Base-by-base conservation (phyloP, 2,113 vertebrate genomes). In the Oplegnathus fasciatus region DNA sequence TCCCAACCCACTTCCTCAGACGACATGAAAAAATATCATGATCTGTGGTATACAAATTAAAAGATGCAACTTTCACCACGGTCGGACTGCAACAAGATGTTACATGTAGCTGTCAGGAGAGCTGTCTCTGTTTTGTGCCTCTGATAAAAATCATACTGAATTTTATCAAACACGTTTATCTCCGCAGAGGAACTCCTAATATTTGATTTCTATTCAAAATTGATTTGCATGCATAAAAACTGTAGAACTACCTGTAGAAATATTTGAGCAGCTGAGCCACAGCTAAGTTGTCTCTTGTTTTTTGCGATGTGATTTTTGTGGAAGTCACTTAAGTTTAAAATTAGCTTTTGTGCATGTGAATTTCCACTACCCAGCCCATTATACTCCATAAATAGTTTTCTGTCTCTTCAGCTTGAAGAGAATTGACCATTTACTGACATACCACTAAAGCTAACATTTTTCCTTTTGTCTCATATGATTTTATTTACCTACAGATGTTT, bases 401-500 rank as follows among this genome's bases (percentile, higher is more conserved):
- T 65, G 26, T 75, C 28, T 57, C 24, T 50, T 78, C 46, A 74
- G 37, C 37, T 55, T 40, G 7, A 50, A 80, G 76, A 54, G 20
- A 75, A 46, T 13, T 57, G 4, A 54, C 15, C 28, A 54, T 44
- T 60, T 87, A n/a, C 37, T 72, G 74, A 69, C 61, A 30, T 55
- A 11, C 42, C 40, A 9, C 24, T 22, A 60, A 76, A 52, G 60
- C 76, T 88, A 85, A 87, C 78, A 5, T 82, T 86, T 88, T 70
- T 52, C 9, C 17, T 81, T 69, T 85, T 91, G 83, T 90, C 78
- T 88, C 70, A 57, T 60, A 75, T 86, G 6, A 37, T 77, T 76
- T 81, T 85, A 86, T 95, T 94, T 88, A 87, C 90, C 90, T 55
- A 90, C 95, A 96, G 95, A 95, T 96, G 95, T 95, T 94, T 95